Evolutionary conservation across 2,888 invertebrate species (phyloP).

Genomic region (Hetaerina titia): DNA sequence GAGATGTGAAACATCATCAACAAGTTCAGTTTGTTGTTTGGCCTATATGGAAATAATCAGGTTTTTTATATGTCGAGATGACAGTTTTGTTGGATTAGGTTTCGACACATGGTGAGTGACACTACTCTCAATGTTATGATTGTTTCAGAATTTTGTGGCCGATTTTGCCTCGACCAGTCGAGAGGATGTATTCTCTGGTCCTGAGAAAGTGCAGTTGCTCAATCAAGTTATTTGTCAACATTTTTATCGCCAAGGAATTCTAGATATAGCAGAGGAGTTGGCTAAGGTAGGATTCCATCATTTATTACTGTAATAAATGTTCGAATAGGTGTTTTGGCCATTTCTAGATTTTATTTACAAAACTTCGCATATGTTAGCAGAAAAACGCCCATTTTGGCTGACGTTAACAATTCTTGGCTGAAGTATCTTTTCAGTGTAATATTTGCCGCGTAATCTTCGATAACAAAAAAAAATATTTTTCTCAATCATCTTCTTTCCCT

Average conservation of each 20-base stretch:
- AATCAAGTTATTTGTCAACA: conserved; percentile 96
- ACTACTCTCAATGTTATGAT: not conserved
- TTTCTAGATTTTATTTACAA: no score
- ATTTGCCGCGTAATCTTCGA: not conserved
- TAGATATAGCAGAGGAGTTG: conserved; percentile 93
- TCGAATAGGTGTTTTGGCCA: no score
- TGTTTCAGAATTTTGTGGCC: conserved; percentile 88
- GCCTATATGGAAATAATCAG: no score
- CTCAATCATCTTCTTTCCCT: conserved; percentile 51
- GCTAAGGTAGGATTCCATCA: conserved; percentile 78
- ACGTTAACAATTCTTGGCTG: no score
- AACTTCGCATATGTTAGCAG: no score
- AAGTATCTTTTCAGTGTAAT: no score
- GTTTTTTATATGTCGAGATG: no score
- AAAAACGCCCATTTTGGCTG: no score
- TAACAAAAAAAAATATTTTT: not conserved
- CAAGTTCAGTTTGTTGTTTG: no score
- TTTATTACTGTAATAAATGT: not conserved
- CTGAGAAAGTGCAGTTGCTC: conserved; percentile 84
- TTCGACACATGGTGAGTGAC: no score
- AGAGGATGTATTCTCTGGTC: conserved; percentile 88
- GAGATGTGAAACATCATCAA: conserved; percentile 71
- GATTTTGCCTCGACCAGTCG: conserved; percentile 94
- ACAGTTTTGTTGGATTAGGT: no score
- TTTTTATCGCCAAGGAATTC: conserved; percentile 95